phyloP scores from a whole-genome alignment of 2,888 invertebrate species.

The Leptinotarsa rubiginosa region DNA sequence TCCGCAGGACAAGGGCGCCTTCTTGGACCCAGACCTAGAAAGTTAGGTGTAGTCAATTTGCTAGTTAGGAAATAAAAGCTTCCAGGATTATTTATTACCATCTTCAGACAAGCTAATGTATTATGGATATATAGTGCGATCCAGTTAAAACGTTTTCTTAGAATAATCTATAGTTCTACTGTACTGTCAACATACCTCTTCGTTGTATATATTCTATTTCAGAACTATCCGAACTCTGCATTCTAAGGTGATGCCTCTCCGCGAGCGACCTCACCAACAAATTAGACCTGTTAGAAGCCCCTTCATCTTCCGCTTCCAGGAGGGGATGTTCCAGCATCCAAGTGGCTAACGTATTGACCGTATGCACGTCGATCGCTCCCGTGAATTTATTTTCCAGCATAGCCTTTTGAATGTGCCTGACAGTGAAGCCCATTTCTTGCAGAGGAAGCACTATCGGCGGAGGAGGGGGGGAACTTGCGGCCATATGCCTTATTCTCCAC shows the following conservation, averaged over 20 bases:
- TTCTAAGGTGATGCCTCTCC: conserved; percentile 45
- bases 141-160: too few species aligned
- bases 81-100: too few species aligned
- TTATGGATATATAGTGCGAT: too few species aligned
- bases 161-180: too few species aligned
- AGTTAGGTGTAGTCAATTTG: too few species aligned
- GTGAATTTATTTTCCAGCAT: conserved; percentile 65
- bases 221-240: conserved; percentile 46
- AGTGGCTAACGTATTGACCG: conserved; percentile 72
- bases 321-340: conserved; percentile 76
- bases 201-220: conserved; percentile 43
- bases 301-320: conserved; percentile 54
- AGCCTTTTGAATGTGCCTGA: conserved; percentile 71
- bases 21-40: conserved; percentile 41
- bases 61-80: too few species aligned
- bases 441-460: conserved; percentile 70
- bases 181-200: conserved; percentile 24
- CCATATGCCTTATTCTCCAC: conserved; percentile 46
- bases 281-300: conserved; percentile 34
- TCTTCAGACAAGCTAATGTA: too few species aligned
- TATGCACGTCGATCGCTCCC: conserved; percentile 64
- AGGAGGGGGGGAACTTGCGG: conserved; percentile 50
- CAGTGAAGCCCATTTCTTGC: conserved; percentile 74
- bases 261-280: conserved; percentile 42
- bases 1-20: conserved; percentile 47